Conservation (phyloP, 2,797 vertebrate genomes). For the Neoniphon sammara region DNA sequence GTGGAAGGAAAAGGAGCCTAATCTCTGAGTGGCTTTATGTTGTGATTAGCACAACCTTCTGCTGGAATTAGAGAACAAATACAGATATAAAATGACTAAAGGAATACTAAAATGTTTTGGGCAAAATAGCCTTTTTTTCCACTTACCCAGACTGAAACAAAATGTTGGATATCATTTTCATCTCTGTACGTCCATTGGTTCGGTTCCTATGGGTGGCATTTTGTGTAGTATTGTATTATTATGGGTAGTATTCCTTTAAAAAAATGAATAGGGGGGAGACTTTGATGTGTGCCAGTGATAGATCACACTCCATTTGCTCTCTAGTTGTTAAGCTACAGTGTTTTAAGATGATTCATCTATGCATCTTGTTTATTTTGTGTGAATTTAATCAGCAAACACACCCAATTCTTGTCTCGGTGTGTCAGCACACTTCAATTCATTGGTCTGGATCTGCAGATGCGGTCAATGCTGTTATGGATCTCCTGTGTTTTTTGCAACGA, state of each 20-base stretch:
- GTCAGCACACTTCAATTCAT: conserved; percentile 53
- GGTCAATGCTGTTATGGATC: conserved; percentile 53
- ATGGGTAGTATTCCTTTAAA: background rate
- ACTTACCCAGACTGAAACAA: no score
- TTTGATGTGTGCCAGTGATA: conserved; percentile 26
- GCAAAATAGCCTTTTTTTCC: no score
- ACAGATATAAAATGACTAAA: no score
- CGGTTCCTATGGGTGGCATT: no score
- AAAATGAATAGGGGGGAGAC: background rate
- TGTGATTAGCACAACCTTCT: no score
- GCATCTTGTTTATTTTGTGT: conserved; percentile 23
- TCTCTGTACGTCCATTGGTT: no score
- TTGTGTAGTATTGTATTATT: no score
- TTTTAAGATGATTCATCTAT: conserved; percentile 55
- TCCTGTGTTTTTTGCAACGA: conserved; percentile 41
- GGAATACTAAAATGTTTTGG: no score
- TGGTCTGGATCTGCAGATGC: conserved; percentile 56
- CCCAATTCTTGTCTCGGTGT: conserved; percentile 40
- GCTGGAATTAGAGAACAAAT: no score
- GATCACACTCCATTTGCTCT: conserved; percentile 39
- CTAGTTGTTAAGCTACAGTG: conserved; percentile 35
- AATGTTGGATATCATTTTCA: no score
- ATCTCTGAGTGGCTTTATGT: background rate
- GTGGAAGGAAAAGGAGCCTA: background rate
- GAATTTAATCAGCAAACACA: conserved; percentile 53